phyloP scores from a whole-genome alignment of 2,113 vertebrate species.

The Cynopterus brachyotis region DNA sequence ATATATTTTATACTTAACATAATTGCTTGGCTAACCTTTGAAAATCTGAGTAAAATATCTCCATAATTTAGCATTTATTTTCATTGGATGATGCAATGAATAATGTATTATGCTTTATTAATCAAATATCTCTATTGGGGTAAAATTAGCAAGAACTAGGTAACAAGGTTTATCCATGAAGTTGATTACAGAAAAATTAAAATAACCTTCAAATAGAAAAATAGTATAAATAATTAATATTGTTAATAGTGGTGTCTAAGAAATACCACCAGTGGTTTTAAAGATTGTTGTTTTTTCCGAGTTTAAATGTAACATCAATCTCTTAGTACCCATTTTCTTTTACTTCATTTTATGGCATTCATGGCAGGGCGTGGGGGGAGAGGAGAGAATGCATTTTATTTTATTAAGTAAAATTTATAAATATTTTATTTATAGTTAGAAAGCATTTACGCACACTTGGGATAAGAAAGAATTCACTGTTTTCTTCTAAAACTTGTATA shows the following conservation, averaged over 20 bases:
- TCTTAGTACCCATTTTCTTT: not conserved
- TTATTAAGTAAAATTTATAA: not conserved
- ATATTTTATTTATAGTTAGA: not conserved
- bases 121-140: not conserved
- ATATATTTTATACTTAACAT: not conserved
- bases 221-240: not conserved
- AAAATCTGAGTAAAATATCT: not conserved
- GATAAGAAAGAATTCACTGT: not conserved
- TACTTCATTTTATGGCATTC: not conserved
- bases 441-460: not conserved
- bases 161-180: not conserved
- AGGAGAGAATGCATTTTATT: not conserved
- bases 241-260: not conserved
- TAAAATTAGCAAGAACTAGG: not conserved
- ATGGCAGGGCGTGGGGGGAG: not conserved
- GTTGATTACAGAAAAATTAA: not conserved
- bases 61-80: conserved; percentile 21
- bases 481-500: not conserved
- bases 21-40: not conserved
- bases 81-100: not conserved
- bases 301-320: not conserved
- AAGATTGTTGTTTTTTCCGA: not conserved
- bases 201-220: not conserved
- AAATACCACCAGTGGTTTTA: rapidly evolving
- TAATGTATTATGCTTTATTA: not conserved